These are phyloP conservation scores for Oenanthe melanoleuca DNA, from an alignment of 2,113 vertebrate species.

Conservation along the genomic window DNA sequence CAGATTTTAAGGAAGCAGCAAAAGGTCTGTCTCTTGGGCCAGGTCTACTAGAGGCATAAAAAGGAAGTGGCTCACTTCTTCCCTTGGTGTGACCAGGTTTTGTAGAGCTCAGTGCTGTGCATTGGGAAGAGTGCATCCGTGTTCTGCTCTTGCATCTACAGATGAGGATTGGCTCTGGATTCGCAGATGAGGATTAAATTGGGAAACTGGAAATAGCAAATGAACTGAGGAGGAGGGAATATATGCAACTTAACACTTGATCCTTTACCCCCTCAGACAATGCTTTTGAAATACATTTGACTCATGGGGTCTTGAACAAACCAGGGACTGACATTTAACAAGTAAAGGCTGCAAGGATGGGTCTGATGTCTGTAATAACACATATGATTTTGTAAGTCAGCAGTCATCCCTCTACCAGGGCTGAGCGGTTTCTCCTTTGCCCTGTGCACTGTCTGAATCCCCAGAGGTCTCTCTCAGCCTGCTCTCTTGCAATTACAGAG, in stretches of 20 bases:
- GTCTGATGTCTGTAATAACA: background rate
- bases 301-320: background rate
- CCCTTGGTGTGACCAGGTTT: background rate
- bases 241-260: background rate
- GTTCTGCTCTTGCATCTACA: background rate
- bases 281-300: background rate
- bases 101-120: background rate
- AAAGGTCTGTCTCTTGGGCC: background rate
- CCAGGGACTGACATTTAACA: background rate
- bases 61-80: background rate
- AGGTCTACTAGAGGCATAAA: background rate
- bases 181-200: background rate
- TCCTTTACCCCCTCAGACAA: background rate
- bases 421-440: background rate
- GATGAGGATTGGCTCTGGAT: background rate
- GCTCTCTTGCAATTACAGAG: background rate
- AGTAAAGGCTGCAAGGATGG: background rate
- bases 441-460: background rate
- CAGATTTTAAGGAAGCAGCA: background rate
- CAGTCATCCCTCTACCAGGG: background rate
- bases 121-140: no score
- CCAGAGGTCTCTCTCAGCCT: background rate
- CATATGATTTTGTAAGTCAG: background rate
- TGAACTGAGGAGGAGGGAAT: background rate
- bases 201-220: background rate